Evolutionary conservation across 2,113 vertebrate genomes (phyloP).

Genomic region (Syngnathus typhle): DNA sequence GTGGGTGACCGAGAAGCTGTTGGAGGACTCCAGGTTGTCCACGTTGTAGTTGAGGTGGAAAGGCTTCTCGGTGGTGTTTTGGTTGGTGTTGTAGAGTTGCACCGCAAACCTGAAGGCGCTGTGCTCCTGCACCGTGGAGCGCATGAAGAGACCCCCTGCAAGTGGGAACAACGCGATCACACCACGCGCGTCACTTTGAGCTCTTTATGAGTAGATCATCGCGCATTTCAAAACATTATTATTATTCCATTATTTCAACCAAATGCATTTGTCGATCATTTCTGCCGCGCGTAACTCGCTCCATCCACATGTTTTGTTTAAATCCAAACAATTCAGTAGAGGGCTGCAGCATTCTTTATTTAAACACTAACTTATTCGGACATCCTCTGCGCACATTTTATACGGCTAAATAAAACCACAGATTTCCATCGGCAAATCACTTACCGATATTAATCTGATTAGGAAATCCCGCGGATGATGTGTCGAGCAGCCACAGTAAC

Average conservation of each 20-base stretch:
- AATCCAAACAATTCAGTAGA: neutral
- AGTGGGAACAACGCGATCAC: conserved; percentile 25
- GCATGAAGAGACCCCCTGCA: conserved; percentile 96
- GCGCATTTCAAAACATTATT: neutral
- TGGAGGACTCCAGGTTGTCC: conserved; percentile 98
- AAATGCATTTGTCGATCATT: neutral
- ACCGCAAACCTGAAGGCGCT: conserved; percentile 98
- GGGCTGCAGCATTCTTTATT: neutral
- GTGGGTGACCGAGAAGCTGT: conserved; percentile 99
- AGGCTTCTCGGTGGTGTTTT: conserved; percentile 96
- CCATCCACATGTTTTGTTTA: neutral
- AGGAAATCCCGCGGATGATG: conserved; percentile 84
- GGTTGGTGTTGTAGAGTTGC: conserved; percentile 99
- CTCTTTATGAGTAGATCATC: neutral
- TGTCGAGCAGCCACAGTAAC: conserved; percentile 81
- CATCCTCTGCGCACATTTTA: conserved; percentile 40
- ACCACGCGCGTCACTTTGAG: conserved; percentile 10
- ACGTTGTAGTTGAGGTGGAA: conserved; percentile 99
- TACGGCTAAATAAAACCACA: neutral
- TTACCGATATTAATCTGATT: conserved; percentile 98
- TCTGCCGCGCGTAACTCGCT: conserved; percentile 37
- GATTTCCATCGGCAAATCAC: conserved; percentile 38
- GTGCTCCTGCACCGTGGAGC: conserved; percentile 98
- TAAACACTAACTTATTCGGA: conserved; percentile 44
- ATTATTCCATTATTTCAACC: neutral